A percentile compares a stretch with the other conserved stretches of the same genome.
Conservation (phyloP, 1,140 invertebrate species). For the Spodoptera frugiperda region DNA sequence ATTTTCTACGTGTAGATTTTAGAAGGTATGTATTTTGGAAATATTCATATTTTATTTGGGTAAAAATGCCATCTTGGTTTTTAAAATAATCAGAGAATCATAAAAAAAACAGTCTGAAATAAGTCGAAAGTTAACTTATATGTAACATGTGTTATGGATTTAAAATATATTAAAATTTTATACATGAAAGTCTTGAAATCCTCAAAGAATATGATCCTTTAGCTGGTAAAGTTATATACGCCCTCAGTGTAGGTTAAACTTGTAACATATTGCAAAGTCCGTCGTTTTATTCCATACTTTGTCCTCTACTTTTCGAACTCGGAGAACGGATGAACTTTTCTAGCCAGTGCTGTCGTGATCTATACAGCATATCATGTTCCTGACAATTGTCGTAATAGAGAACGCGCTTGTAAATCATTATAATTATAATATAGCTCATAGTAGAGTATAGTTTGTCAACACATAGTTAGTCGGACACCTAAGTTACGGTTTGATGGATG, state of each 20-base stretch:
- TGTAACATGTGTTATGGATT: too few relatives aligned
- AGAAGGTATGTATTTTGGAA: not conserved
- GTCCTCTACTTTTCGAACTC: conserved; percentile 51
- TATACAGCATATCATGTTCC: conserved; percentile 43
- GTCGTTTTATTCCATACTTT: conserved; percentile 57
- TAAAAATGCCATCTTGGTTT: too few relatives aligned
- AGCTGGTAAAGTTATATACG: conserved; percentile 41
- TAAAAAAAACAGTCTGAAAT: not conserved
- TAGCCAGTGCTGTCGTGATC: conserved; percentile 42
- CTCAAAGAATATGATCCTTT: not conserved
- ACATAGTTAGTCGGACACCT: too few relatives aligned
- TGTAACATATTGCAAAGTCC: conserved; percentile 51
- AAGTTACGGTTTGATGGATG: too few relatives aligned
- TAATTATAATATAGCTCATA: too few relatives aligned
- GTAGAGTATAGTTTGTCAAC: too few relatives aligned
- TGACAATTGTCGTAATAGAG: not conserved
- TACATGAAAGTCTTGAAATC: not conserved
- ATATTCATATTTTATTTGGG: too few relatives aligned
- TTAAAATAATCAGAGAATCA: too few relatives aligned
- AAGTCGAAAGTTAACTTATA: not conserved
- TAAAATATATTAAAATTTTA: not conserved
- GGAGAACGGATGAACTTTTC: conserved; percentile 48
- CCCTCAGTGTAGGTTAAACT: conserved; percentile 44
- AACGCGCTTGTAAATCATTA: not conserved
- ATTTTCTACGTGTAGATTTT: not conserved